phyloP scores from a whole-genome alignment of 2,797 vertebrate genomes.

The Gymnopithys bicolor region DNA sequence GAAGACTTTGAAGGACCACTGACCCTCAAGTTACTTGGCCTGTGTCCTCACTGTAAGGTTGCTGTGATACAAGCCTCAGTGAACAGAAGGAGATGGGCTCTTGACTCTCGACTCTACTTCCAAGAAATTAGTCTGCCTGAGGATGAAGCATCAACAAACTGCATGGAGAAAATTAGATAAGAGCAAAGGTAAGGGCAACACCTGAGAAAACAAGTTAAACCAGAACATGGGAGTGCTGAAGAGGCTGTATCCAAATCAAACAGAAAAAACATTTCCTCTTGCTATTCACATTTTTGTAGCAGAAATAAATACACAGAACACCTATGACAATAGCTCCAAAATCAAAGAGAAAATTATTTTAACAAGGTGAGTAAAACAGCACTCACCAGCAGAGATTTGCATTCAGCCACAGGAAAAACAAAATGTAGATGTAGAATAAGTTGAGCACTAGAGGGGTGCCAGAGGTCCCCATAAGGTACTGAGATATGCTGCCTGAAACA shows the following conservation, averaged over 20 bases:
- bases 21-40: neutral
- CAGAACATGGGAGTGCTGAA: neutral
- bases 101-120: neutral
- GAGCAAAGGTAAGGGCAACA: neutral
- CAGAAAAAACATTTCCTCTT: neutral
- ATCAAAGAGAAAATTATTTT: neutral
- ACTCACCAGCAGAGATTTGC: neutral
- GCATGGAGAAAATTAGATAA: neutral
- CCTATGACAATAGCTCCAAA: slow-evolving; percentile 6
- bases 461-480: neutral
- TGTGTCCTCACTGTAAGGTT: neutral
- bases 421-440: neutral
- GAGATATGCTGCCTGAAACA: neutral
- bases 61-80: rapidly evolving
- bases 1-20: neutral
- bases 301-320: neutral
- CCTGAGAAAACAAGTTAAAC: neutral
- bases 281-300: neutral
- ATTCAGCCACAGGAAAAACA: neutral
- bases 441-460: neutral
- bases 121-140: neutral
- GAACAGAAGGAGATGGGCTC: neutral
- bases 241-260: neutral
- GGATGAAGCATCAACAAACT: neutral
- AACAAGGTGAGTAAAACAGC: slow-evolving; percentile 17